Evolutionary conservation across 2,113 vertebrate genomes (phyloP).

Genomic region (Coryphaenoides rupestris): DNA sequence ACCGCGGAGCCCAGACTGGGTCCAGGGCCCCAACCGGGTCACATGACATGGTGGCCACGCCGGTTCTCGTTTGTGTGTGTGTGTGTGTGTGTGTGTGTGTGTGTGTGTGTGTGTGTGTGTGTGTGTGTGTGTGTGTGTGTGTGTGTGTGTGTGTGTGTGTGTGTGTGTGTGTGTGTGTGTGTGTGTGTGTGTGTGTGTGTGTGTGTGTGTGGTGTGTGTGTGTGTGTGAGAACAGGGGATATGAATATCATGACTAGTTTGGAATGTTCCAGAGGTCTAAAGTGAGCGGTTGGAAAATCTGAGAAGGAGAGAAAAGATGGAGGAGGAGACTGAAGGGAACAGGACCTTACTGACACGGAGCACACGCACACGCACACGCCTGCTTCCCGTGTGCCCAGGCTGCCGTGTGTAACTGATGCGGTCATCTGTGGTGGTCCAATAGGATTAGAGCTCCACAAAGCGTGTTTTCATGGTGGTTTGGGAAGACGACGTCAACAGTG

Average conservation of each 20-base stretch:
- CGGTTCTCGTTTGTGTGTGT: conserved; percentile 5
- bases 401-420: too few relatives aligned
- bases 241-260: conserved; percentile 80
- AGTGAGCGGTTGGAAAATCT: conserved; percentile 84
- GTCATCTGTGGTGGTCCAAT: too few relatives aligned
- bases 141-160: conserved; percentile 3
- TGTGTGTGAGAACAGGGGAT: conserved; percentile 54
- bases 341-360: conserved; percentile 81
- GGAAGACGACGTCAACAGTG: too few relatives aligned
- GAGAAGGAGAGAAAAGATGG: conserved; percentile 62
- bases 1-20: too few relatives aligned
- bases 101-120: background rate
- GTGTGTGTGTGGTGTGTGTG: too few relatives aligned
- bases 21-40: too few relatives aligned
- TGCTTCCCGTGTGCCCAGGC: too few relatives aligned
- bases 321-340: conserved; percentile 79
- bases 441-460: too few relatives aligned
- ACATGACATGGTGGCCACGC: too few relatives aligned
- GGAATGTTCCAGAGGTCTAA: conserved; percentile 82
- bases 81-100: conserved; percentile 2
- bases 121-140: conserved; percentile 2
- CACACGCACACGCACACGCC: conserved; percentile 17
- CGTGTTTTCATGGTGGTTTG: too few relatives aligned
- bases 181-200: conserved; percentile 2
- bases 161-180: conserved; percentile 3